Evolutionary conservation across 2,113 vertebrate species (phyloP).

Genomic region (Athene noctua): DNA sequence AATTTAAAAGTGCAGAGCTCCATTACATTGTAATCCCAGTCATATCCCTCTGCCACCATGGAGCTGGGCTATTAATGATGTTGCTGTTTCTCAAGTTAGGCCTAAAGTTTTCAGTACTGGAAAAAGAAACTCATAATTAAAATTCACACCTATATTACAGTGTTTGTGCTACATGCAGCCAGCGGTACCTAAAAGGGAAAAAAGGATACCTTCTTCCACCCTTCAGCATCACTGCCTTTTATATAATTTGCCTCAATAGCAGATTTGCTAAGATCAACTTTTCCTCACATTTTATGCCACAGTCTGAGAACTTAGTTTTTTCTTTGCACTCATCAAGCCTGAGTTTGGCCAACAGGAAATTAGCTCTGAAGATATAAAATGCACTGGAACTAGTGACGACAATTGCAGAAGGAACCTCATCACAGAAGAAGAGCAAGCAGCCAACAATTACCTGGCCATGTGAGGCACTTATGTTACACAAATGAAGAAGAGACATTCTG

Average conservation of each 20-base stretch:
- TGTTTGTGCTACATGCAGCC: not conserved
- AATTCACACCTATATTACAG: not conserved
- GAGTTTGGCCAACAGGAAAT: not conserved
- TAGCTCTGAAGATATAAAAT: not conserved
- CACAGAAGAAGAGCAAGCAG: not conserved
- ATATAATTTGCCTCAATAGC: not conserved
- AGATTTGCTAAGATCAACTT: not conserved
- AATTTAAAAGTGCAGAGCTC: not conserved
- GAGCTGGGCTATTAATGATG: not conserved
- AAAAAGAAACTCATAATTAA: not conserved
- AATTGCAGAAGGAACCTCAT: not conserved
- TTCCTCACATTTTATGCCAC: not conserved
- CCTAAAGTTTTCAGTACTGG: not conserved
- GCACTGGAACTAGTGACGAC: not conserved
- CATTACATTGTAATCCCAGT: not conserved
- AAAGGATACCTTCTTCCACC: not conserved
- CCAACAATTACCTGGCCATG: not conserved
- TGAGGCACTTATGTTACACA: not conserved
- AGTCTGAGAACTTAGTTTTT: not conserved
- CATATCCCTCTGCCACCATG: not conserved
- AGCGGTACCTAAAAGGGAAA: not conserved
- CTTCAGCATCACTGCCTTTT: not conserved
- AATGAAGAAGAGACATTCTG: not conserved
- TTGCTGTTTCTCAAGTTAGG: not conserved
- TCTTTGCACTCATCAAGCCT: not conserved